phyloP scores from a whole-genome alignment of 2,113 vertebrate genomes.

The Patagioenas fasciata region DNA sequence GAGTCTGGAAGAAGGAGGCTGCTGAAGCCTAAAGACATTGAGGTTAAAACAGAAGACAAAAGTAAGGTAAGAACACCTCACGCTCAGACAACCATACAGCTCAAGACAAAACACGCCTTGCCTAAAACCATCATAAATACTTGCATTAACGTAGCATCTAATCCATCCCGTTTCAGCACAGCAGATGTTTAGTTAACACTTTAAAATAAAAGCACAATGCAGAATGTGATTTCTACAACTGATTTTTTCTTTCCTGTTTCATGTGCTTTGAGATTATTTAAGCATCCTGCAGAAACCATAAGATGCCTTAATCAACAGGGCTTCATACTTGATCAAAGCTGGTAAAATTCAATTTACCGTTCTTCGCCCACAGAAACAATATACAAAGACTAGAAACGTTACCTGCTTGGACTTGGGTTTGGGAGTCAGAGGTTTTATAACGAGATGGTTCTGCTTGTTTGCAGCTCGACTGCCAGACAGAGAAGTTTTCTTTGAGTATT shows the following conservation, averaged over 20 bases:
- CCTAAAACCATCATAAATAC: not conserved
- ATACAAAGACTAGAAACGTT: not conserved
- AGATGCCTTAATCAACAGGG: not conserved
- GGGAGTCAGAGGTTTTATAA: conserved; percentile 90
- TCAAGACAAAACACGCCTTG: not conserved
- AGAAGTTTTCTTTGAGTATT: conserved; percentile 76
- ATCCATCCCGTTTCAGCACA: not conserved
- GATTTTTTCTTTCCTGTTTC: not conserved
- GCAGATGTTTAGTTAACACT: not conserved
- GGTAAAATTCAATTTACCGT: not conserved
- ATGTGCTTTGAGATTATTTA: not conserved
- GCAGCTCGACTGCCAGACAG: conserved; percentile 37
- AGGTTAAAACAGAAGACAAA: not conserved
- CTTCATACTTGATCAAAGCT: not conserved
- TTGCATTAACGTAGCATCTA: not conserved
- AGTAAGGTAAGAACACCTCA: not conserved
- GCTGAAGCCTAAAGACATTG: conserved; percentile 56
- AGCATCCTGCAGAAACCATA: too few relatives aligned
- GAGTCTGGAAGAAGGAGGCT: conserved; percentile 86
- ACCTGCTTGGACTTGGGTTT: conserved; percentile 89
- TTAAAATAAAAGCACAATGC: not conserved
- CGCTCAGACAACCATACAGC: not conserved
- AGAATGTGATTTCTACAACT: not conserved
- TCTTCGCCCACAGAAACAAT: not conserved
- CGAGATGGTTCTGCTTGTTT: conserved; percentile 74